These are phyloP conservation scores for Pyralis farinalis DNA, from an alignment of 2,888 invertebrate genomes.

Conservation along the genomic window DNA sequence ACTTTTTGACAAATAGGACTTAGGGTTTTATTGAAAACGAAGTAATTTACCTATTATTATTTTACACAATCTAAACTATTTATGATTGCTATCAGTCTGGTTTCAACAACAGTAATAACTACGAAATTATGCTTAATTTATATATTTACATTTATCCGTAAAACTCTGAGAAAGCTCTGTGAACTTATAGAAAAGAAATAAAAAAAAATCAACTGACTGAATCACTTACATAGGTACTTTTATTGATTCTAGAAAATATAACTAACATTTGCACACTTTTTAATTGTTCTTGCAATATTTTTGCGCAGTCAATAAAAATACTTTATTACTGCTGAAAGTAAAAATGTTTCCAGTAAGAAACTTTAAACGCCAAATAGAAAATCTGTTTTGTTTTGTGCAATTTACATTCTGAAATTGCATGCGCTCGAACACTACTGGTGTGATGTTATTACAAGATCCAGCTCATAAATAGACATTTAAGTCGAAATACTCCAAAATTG, in stretches of 20 bases:
- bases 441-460: constrained; percentile 8
- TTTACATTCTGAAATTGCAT: constrained; percentile 1
- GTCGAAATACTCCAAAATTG: constrained; percentile 8
- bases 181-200: no score
- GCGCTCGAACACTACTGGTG: not conserved
- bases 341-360: no score
- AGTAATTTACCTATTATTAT: constrained; percentile 18
- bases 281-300: no score
- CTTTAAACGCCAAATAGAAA: not conserved
- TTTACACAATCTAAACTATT: constrained; percentile 27
- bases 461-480: constrained; percentile 10
- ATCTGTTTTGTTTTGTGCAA: not conserved
- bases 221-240: no score
- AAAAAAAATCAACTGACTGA: no score
- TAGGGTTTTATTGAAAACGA: constrained; percentile 3
- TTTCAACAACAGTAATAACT: constrained; percentile 51
- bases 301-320: no score
- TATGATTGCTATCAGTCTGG: constrained; percentile 70
- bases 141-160: constrained; percentile 24
- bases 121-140: constrained; percentile 18
- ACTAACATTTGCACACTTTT: no score
- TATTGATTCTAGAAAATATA: no score
- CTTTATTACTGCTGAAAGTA: no score
- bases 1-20: not conserved
- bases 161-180: no score